These are phyloP conservation scores for Helicoverpa zea DNA, from an alignment of 1,140 invertebrate species.

Conservation along the genomic window DNA sequence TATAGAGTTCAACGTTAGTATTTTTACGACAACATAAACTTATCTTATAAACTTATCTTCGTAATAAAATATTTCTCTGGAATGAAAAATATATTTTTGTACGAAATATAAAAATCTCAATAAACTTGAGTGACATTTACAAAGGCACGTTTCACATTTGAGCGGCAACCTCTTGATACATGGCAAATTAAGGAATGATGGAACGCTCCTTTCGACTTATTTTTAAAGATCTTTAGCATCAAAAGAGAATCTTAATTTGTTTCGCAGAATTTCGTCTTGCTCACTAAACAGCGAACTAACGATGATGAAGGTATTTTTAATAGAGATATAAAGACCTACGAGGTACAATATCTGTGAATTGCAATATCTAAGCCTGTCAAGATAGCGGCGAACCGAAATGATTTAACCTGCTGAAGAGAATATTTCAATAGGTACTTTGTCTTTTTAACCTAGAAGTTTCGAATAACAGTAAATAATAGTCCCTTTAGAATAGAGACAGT, in stretches of 20 bases:
- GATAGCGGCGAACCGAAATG: too few relatives aligned
- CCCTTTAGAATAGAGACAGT: not conserved
- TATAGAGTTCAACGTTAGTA: too few relatives aligned
- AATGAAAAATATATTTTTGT: not conserved
- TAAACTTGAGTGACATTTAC: conserved; percentile 11
- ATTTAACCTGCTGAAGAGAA: too few relatives aligned
- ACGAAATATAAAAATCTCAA: conserved; percentile 8
- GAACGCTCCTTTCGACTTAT: conserved; percentile 17
- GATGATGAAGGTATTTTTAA: too few relatives aligned
- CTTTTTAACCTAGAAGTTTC: not conserved
- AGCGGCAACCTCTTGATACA: not conserved
- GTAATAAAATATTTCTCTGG: not conserved
- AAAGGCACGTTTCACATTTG: not conserved
- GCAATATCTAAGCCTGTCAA: not conserved
- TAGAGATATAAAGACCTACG: not conserved
- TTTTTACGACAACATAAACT: not conserved
- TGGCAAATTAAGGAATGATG: conserved; percentile 35
- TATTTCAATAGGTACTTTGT: not conserved
- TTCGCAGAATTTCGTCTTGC: not conserved
- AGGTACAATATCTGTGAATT: not conserved
- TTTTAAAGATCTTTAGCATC: conserved; percentile 27
- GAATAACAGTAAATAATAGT: not conserved
- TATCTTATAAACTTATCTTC: not conserved
- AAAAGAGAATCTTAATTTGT: conserved; percentile 29
- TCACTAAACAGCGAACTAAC: not conserved